Base-by-base conservation (phyloP, 2,113 vertebrate species). In the Tauraco erythrolophus region DNA sequence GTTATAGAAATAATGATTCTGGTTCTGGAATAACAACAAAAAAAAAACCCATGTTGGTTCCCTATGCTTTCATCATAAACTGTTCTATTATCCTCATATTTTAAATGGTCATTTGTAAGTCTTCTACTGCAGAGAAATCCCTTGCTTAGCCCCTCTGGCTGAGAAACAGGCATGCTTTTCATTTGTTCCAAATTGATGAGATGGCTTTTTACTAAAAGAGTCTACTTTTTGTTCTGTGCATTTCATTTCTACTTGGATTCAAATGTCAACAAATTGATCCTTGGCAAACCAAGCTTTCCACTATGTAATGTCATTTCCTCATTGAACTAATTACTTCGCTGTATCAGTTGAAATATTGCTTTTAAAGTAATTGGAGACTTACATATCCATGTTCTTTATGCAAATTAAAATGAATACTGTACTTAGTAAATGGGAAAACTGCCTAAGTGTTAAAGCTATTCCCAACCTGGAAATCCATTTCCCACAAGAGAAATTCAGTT, bases 351-450 rank as follows among this genome's bases (percentile, higher is more conserved):
- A 91, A 95, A 92, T 91, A 87, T 43, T 95, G 97, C 97, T 98
- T 96, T 98, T 98, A 98, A 95, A 89, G 86, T 97, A 98, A 98
- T 98, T 98, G 96, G 31, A 58, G 84, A 89, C 89, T 97, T 90
- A 93, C 53, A 90, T 92, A 97, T 93, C 94, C 92, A 94, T 69
- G 76, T 82, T 93, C 96, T 95, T 97, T 96, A 97, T 97, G 97
- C 94, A 98, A 98, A 98, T 97, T 96, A 96, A 98, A 98, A 94
- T 6, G 2, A 94, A 92, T 89, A 95, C 70, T 93, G 25, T 77
- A 93, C 80, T 95, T 79, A 96, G 64, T 92, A 94, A 95, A 94
- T 64, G 66, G 58, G 62, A 85, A 93, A 90, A 89, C 48, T 84
- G 72, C 41, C 56, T 88, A 94, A 81, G 37, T 69, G 31, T 50